These are phyloP conservation scores for Diabrotica undecimpunctata DNA, from an alignment of 1,140 invertebrate genomes.

Conservation along the genomic window DNA sequence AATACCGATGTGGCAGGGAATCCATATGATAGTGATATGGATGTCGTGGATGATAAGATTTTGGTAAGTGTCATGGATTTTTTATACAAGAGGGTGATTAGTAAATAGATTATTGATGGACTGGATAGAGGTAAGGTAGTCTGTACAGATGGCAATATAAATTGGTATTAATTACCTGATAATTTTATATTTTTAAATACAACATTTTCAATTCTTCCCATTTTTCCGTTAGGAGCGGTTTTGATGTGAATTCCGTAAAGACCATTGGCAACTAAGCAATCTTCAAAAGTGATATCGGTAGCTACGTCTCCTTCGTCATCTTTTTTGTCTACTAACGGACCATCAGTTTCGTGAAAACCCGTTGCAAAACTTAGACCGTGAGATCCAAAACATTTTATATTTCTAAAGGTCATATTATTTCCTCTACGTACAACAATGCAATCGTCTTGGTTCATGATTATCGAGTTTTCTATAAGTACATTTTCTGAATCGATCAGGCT, in stretches of 20 bases:
- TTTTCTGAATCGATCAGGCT: neutral
- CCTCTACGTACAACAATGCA: conserved; percentile 6
- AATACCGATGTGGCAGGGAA: too few species aligned
- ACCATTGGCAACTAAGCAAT: neutral
- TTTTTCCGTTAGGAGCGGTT: neutral
- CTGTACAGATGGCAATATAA: too few species aligned
- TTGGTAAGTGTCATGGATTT: too few species aligned
- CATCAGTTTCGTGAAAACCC: neutral
- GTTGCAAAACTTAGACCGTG: conserved; percentile 9
- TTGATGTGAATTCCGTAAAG: conserved; percentile 9
- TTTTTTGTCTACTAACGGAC: neutral
- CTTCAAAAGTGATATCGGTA: conserved; percentile 1
- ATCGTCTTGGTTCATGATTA: conserved; percentile 10
- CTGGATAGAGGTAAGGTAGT: too few species aligned
- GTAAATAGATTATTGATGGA: too few species aligned
- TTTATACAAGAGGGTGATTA: too few species aligned
- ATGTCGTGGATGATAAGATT: too few species aligned
- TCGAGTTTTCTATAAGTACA: neutral
- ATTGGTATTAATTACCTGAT: neutral
- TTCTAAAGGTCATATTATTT: conserved; percentile 6
- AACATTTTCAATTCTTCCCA: conserved; percentile 3
- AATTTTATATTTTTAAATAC: neutral
- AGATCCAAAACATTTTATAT: neutral
- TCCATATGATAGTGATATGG: too few species aligned
- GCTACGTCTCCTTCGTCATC: neutral